Base-by-base conservation (phyloP, 2,113 vertebrate genomes). In the Heterocephalus glaber region DNA sequence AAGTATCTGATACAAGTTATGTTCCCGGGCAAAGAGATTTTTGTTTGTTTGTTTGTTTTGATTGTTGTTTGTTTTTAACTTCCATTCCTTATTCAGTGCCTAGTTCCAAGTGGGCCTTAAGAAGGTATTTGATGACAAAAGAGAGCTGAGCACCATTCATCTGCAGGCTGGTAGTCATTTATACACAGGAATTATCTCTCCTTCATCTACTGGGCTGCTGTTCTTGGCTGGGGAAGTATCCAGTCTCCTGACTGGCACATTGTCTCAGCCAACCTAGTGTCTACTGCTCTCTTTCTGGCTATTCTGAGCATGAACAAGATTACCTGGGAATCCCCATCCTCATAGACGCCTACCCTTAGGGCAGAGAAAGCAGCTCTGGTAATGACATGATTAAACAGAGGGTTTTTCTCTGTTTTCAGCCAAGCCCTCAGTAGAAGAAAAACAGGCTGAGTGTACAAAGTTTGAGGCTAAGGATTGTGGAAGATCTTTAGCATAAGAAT, bases 281-380 rank as follows among this genome's bases (percentile, higher is more conserved):
- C 24, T 49, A 47, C n/a, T 68, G 82, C 41, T 87, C 80, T 80
- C 33, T 79, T 54, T 54, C 68, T 85, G 65, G 58, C 77, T 93
- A 65, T 81, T 74, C 66, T 90, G n/a, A 96, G 33, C 30, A 77
- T 70, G 24, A 95, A 56, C 72, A 66, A 44, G 54, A 82, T 93
- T 82, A 85, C 88, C 33, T 92, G 88, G 88, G 63, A 76, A 79
- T 96, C 97, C 65, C 56, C 47, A 95, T 88, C 54, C 85, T 79
- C n/a, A 44, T 17, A 58, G 56, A 83, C 11, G 92, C 70, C 38
- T 92, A 58, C 38, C 68, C 44, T 70, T 83, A 90, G 74, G 63
- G 70, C 41, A 81, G 63, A 94, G 85, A 93, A 84, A 93, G 35
- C 49, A 89, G 26, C 49, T 86, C 49, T 66, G n/a, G 41, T 92